Base-by-base conservation (phyloP, 2,113 vertebrate species). In the Phoenicopterus ruber region DNA sequence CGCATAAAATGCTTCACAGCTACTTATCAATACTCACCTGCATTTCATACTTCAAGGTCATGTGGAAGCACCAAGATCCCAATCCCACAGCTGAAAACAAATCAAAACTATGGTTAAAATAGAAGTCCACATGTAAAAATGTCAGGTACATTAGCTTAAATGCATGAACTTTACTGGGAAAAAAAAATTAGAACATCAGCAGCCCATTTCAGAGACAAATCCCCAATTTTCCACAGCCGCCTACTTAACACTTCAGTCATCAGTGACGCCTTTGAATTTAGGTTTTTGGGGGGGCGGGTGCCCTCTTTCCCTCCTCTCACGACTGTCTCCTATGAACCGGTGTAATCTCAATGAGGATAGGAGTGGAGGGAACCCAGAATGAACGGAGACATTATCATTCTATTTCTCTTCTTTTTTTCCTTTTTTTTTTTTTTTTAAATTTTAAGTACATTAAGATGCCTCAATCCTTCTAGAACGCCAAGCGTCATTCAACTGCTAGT, bases 21-120 rank as follows among this genome's bases (percentile, higher is more conserved):
- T 59, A 46, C 26, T 82, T 66, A 42, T 80, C 29, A 46, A 87
- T 81, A 95, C 99, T 97, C 92, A 99, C 99, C 99, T 99, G 99
- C 99, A 99, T 99, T 98, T 99, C 99, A 97, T 99, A 99, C 81
- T 99, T 98, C 94, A 99, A 97, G 26, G 99, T 99, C 99, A 99
- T 99, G 98, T 99, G 99, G 97, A 99, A 99, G 98, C 99, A 99
- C 99, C 99, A 99, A 80, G 99, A 99, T 70, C 99, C 99, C 88
- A 99, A 94, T 67, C 99, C 99, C 49, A 99, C 99, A 94, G 99
- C 99, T 99, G 98, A 88, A 98, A 98, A 62, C 38, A 96, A 98
- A 94, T 94, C 78, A 98, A 94, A 97, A n/a, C 92, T 76, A 50
- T 5, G 8, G 57, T 95, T 82, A 94, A 19, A 15, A 76, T 9